phyloP scores from a whole-genome alignment of 2,888 invertebrate species.

The Melipona bicolor region DNA sequence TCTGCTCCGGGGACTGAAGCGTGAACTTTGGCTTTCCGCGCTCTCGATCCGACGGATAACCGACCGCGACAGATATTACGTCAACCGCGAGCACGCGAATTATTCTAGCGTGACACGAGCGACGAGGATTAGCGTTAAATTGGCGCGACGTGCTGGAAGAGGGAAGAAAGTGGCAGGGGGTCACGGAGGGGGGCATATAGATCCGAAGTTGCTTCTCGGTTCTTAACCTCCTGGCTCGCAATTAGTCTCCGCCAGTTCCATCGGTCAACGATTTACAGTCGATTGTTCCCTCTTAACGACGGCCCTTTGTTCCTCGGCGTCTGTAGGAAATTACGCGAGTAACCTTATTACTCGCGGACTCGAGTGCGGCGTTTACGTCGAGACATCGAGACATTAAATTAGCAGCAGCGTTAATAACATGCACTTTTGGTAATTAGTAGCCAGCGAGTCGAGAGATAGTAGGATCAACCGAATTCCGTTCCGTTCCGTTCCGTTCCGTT shows the following conservation, averaged over 20 bases:
- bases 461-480: background rate
- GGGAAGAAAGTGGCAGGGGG: conserved; percentile 23
- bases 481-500: background rate
- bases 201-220: conserved; percentile 19
- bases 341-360: conserved; percentile 1
- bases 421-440: background rate
- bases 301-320: conserved; percentile 30
- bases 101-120: conserved; percentile 69
- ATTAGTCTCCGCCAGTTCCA: conserved; percentile 53
- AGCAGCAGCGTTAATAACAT: background rate
- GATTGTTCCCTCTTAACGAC: conserved; percentile 62
- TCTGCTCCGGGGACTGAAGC: background rate
- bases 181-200: background rate
- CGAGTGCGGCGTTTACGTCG: background rate
- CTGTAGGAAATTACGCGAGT: conserved; percentile 31
- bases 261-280: conserved; percentile 64
- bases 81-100: conserved; percentile 60
- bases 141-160: conserved; percentile 43
- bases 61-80: conserved; percentile 66
- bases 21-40: conserved; percentile 41
- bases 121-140: conserved; percentile 67
- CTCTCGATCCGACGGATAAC: conserved; percentile 37
- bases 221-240: conserved; percentile 54
- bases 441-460: background rate
- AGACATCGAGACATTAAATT: background rate